Evolutionary conservation across 2,113 vertebrate species (phyloP), one percentile per base, ranked within the genome.

Genomic region (Clupea harengus): DNA sequence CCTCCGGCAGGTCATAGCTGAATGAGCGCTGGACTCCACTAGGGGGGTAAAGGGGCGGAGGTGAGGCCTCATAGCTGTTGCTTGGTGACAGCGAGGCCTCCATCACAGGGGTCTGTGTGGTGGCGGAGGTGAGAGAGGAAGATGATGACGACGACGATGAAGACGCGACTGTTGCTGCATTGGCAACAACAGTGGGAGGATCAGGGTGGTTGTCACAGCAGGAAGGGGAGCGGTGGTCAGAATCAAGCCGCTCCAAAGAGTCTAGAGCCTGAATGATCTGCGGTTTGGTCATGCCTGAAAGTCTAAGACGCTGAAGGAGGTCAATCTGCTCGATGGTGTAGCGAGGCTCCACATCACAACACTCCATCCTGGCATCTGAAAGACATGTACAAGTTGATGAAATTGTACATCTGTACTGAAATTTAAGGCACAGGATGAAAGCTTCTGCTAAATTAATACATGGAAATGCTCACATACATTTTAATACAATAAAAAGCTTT

Each of bases 311-410:
- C 90, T 96, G 95, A 80, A 96, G 93, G 86, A 96, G 94, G 94
- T 96, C 95, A 20, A 96, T 96, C 90, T 96, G 95, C 67, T 96
- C 95, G 3, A 96, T 96, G 85, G 95, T 96, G 93, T 96, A 96
- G 83, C 95, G 95, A 0, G 95, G 95, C 92, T 96, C 95, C 86
- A 92, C 93, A 84, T 93, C 93, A n/a, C 94, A 94, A 90, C 93
- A 94, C 91, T 95, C 95, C 95, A 95, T 96, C 72, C 92, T 94
- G 82, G 89, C 92, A 93, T 95, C 95, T 95, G 84, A 0, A 22
- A 89, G 32, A 81, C 0, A 64, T 15, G 85, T 0, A 82, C 81
- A n/a, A 39, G 28, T 39, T 28, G n/a, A 28, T 67, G 1, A 67
- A 28, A 60, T 15, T 5, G 4, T 22, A 60, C 20, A 22, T 60